Percentiles rank a stretch among this genome's conserved stretches.
Conservation (phyloP, 2,888 invertebrate species). For the Subacronicta megacephala region DNA sequence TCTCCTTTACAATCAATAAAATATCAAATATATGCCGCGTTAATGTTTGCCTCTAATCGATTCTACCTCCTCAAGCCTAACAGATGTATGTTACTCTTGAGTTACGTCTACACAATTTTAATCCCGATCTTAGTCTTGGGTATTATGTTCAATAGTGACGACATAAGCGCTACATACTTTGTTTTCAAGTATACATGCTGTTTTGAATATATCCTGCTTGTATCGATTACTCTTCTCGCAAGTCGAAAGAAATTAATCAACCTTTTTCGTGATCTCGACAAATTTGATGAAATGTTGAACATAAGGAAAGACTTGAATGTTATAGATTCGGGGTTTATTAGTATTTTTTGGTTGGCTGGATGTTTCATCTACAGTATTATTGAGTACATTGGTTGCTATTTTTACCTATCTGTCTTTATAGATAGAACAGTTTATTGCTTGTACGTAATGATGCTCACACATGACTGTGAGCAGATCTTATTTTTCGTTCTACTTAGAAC, state of each 20-base stretch:
- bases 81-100: slow-evolving; percentile 45
- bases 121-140: slow-evolving; percentile 42
- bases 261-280: slow-evolving; percentile 64
- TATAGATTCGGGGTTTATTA: slow-evolving; percentile 50
- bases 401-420: slow-evolving; percentile 44
- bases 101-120: slow-evolving; percentile 49
- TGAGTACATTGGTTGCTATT: slow-evolving; percentile 60
- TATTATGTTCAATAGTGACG: slow-evolving; percentile 37
- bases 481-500: slow-evolving; percentile 65
- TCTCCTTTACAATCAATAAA: slow-evolving; percentile 55
- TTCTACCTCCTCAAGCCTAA: slow-evolving; percentile 60
- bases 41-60: slow-evolving; percentile 66
- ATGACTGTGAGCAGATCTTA: slow-evolving; percentile 73
- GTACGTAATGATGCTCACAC: slow-evolving; percentile 62
- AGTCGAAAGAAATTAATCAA: slow-evolving; percentile 60
- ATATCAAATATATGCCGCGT: slow-evolving; percentile 54
- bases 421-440: slow-evolving; percentile 34
- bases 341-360: slow-evolving; percentile 50
- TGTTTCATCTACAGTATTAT: slow-evolving; percentile 53
- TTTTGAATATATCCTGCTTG: slow-evolving; percentile 65
- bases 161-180: slow-evolving; percentile 52
- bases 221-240: slow-evolving; percentile 57
- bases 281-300: slow-evolving; percentile 70
- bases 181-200: slow-evolving; percentile 62
- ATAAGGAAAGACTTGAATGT: slow-evolving; percentile 61